Base-by-base conservation (phyloP, 2,797 vertebrate species). In the Anisognathus igniventris region DNA sequence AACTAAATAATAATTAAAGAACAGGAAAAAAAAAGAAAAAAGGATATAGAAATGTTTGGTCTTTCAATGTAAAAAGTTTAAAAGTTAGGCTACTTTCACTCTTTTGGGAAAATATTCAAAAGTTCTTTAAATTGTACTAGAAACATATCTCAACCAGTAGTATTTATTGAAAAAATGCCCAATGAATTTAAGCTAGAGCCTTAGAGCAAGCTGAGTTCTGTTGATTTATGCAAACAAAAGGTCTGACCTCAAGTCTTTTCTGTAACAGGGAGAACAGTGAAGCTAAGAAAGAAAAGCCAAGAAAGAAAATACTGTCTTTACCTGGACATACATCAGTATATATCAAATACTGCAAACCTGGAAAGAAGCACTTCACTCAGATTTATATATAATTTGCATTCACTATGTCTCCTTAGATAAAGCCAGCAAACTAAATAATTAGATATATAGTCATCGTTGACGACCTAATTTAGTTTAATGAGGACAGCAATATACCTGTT, bases 391-490 rank as follows among this genome's bases (percentile, higher is more conserved):
- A 35, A 81, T 74, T 97, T 78, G 44, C 42, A 80, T 92, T 89
- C n/a, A 45, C 24, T 10, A 14, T 10, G 39, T 71, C 33, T 8
- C 28, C 78, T 95, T 71, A 79, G 67, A 91, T 96, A 66, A 66
- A 87, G 11, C 2, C 47, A 91, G 54, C 21, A 94, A 96, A 93
- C 93, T 92, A 97, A 96, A 86, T 92, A 93, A 93, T 95, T 95
- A 92, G 62, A 70, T 93, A 88, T 28, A 79, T 8, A 76, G 40
- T 85, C 20, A 1, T 18, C 10, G 33, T 37, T 95, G 93, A 88
- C 93, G 96, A 71, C 79, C 88, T 97, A 95, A 96, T 95, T 96
- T 94, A 39, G 86, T 96, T 97, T 96, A 96, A 96, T 78, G 83
- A 95, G 60, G 48, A 67, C 48, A 64, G n/a, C 48, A 93, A 80